Evolutionary conservation across 2,797 vertebrate species (phyloP), one percentile per base, ranked within the genome.

Genomic region (Agapornis canus): DNA sequence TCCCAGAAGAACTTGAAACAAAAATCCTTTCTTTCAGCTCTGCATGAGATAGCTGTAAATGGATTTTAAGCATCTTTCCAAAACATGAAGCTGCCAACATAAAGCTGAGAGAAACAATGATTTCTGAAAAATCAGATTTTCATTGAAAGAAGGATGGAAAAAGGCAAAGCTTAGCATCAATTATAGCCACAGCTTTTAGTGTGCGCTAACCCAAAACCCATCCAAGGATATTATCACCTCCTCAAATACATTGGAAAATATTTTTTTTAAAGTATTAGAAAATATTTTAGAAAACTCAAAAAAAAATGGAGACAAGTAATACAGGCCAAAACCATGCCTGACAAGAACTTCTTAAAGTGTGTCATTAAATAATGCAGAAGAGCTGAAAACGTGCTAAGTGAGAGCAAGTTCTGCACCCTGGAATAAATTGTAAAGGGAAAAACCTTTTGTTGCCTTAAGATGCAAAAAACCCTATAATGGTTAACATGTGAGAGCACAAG

Each of bases 21-120:
- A 92, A 95, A 88, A 26, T 16, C 49, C 54, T 65, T 81, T 70
- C 59, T 76, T 87, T 86, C 85, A 88, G 87, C 82, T 91, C 76
- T 78, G 60, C 6, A 1, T 26, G 63, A 82, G 56, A 51, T 7
- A 80, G 43, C 10, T 82, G 72, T 13, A 68, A 89, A 73, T 7
- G 64, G 60, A 48, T 70, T 87, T 77, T 63, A 80, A 60, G 57
- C 40, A 39, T 27, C 82, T 64, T 64, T 71, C 69, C 69, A 65
- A 86, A 91, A 68, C 4, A 40, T 5, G 11, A 92, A 94, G 82
- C 31, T 86, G 65, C 35, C 92, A 91, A 83, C 21, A 18, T 2
- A 23, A 3, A 80, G 69, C 47, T 81, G 57, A 86, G 79, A 52
- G 68, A 75, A 90, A 31, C 1, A 9, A 15, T 27, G 27, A 56